phyloP scores from a whole-genome alignment of 2,888 invertebrate species.

The Ctenicera cuprea region DNA sequence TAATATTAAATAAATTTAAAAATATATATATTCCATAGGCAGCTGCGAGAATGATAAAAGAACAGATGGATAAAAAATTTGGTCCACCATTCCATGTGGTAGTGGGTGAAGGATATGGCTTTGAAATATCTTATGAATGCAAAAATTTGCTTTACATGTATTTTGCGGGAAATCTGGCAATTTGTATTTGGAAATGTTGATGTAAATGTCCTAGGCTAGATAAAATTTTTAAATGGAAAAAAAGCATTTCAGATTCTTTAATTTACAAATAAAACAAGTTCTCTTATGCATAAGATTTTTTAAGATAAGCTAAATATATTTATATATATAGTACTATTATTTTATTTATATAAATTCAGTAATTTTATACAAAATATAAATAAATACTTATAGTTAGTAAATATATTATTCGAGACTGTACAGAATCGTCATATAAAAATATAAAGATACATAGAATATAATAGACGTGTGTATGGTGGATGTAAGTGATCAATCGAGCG shows the following conservation, averaged over 20 bases:
- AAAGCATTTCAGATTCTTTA: no score
- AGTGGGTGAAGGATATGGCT: constrained; percentile 96
- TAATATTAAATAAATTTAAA: constrained; percentile 10
- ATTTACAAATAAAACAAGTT: constrained; percentile 5
- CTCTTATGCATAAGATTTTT: constrained; percentile 48
- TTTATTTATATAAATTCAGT: constrained; percentile 55
- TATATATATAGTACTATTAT: constrained; percentile 33
- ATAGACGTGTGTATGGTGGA: no score
- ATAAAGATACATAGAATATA: no score
- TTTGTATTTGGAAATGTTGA: constrained; percentile 93
- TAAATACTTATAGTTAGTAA: no score
- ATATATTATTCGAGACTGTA: no score
- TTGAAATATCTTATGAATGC: constrained; percentile 94
- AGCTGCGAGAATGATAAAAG: constrained; percentile 96
- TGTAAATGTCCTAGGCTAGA: constrained; percentile 60
- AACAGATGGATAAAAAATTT: constrained; percentile 96
- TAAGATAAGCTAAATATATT: constrained; percentile 56
- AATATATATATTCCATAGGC: constrained; percentile 73
- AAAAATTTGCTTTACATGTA: constrained; percentile 91
- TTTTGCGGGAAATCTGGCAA: constrained; percentile 93
- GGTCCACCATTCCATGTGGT: constrained; percentile 97
- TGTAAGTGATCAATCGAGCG: no score
- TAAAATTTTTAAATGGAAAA: neutral
- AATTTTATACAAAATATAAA: constrained; percentile 52
- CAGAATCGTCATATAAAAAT: no score